Evolutionary conservation across 1,140 invertebrate genomes (phyloP).

Genomic region (Drosophila seguyi): DNA sequence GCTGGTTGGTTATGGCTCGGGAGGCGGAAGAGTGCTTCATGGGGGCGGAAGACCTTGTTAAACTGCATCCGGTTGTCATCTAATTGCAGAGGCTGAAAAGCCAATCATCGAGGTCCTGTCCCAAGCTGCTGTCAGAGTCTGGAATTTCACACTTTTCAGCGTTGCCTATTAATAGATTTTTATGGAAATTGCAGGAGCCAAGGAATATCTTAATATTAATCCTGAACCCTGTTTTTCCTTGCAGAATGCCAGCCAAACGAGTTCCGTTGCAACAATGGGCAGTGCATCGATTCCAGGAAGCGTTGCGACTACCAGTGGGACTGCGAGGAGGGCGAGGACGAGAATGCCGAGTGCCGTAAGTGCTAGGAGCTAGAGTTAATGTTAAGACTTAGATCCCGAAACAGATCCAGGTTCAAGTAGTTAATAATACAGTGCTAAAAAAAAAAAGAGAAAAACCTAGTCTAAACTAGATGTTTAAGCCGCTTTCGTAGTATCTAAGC

Average conservation of each 20-base stretch:
- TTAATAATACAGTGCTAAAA: slow-evolving; percentile 20
- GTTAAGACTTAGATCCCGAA: background rate
- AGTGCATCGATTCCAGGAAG: slow-evolving; percentile 88
- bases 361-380: slow-evolving; percentile 27
- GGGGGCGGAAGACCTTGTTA: slow-evolving; percentile 69
- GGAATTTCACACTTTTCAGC: background rate
- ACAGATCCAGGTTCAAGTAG: background rate
- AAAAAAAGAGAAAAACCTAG: too few relatives aligned
- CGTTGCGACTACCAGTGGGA: slow-evolving; percentile 88
- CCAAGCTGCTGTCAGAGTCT: background rate
- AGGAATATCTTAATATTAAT: background rate
- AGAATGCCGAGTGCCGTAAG: slow-evolving; percentile 87
- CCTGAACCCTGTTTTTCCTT: slow-evolving; percentile 32
- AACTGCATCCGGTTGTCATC: slow-evolving; percentile 77
- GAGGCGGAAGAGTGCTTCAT: background rate
- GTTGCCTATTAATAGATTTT: background rate
- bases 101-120: slow-evolving; percentile 1
- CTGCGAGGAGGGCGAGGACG: slow-evolving; percentile 88
- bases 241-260: slow-evolving; percentile 88
- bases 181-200: background rate
- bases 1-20: background rate
- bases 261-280: slow-evolving; percentile 88
- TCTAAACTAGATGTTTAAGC: slow-evolving; percentile 55
- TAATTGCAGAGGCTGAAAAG: slow-evolving; percentile 65
- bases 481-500: slow-evolving; percentile 28